A percentile compares a stretch with the other conserved stretches of the same genome.
Evolutionary conservation across 2,113 vertebrate species (phyloP).

Genomic region (Bos indicus): DNA sequence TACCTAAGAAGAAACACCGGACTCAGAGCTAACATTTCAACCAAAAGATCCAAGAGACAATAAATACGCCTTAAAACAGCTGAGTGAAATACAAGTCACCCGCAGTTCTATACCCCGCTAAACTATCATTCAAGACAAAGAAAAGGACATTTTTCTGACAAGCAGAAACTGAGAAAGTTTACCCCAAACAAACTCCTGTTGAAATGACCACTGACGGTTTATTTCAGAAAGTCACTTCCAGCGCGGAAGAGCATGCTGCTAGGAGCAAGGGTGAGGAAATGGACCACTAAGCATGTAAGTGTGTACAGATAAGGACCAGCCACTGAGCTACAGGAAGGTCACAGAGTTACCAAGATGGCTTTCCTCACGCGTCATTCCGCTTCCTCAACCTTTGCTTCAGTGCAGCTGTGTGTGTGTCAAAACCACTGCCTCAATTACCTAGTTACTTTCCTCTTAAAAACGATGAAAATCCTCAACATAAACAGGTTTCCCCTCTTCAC

Average conservation of each 20-base stretch:
- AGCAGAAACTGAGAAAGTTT: not conserved
- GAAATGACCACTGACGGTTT: not conserved
- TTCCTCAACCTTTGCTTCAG: not conserved
- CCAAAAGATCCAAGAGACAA: not conserved
- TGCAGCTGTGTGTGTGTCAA: not conserved
- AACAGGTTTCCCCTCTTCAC: not conserved
- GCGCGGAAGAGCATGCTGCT: accelerated
- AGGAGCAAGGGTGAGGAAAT: too few species aligned
- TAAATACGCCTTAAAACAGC: not conserved
- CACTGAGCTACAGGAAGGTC: accelerated
- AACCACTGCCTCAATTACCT: not conserved
- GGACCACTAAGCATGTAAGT: not conserved
- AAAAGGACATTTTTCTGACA: not conserved
- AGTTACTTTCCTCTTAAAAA: not conserved
- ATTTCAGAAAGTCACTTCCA: not conserved
- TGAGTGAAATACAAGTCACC: accelerated
- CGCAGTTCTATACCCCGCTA: not conserved
- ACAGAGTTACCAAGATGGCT: accelerated
- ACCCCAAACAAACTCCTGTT: not conserved
- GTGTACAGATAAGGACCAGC: accelerated
- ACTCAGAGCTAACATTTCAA: not conserved
- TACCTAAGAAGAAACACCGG: not conserved
- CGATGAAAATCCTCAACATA: not conserved
- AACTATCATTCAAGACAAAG: not conserved
- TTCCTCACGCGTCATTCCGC: accelerated